Conservation (phyloP, 2,113 vertebrate species). For the Xiphias gladius region DNA sequence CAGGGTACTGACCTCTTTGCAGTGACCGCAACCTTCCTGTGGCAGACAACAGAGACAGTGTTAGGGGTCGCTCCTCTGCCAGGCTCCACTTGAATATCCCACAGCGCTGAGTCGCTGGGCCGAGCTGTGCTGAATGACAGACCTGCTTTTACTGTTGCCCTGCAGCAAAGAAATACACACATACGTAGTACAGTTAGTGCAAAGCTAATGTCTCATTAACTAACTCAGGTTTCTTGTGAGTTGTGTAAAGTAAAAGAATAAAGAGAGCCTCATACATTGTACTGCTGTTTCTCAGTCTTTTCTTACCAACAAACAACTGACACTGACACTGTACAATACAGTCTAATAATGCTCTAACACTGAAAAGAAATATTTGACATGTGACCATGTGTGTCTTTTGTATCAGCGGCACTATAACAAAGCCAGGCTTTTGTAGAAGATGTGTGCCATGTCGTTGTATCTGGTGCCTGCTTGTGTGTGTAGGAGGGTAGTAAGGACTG, state of each 20-base stretch:
- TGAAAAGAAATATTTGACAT: background rate
- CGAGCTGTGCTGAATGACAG: conserved; percentile 85
- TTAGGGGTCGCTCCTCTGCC: conserved; percentile 74
- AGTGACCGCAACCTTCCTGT: conserved; percentile 80
- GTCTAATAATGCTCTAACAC: background rate
- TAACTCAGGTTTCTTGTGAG: background rate
- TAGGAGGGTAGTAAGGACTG: background rate
- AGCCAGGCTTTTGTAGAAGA: background rate
- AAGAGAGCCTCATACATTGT: background rate
- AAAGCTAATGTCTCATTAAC: background rate
- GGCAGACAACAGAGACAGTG: conserved; percentile 88
- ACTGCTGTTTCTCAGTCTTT: background rate
- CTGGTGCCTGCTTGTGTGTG: background rate
- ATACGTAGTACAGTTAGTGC: conserved; percentile 6
- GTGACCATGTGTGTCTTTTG: background rate
- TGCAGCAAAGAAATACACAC: conserved; percentile 69
- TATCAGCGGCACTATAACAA: background rate
- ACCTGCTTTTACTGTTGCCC: conserved; percentile 89
- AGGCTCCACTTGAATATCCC: conserved; percentile 86
- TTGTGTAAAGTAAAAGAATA: background rate
- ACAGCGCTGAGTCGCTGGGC: conserved; percentile 87
- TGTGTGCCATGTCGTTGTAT: background rate
- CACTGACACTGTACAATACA: background rate
- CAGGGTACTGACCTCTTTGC: conserved; percentile 84
- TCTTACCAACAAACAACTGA: background rate